These are phyloP conservation scores for Porites cylindrica DNA, from an alignment of 92 coral and sea anemone species.

Conservation along the genomic window DNA sequence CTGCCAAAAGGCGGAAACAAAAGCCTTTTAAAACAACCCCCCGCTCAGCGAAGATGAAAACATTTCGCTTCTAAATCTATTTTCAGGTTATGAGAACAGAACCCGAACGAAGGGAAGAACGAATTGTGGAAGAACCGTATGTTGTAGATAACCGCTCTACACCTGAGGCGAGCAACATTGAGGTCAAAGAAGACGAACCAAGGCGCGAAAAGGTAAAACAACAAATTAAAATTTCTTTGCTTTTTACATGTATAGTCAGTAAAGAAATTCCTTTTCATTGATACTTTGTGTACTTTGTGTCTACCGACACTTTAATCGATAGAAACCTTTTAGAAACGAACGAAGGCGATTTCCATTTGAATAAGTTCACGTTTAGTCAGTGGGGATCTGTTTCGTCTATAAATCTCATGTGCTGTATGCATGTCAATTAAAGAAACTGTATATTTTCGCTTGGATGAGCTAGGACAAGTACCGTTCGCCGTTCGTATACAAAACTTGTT, in stretches of 20 bases:
- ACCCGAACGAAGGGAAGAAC: conserved; percentile 1
- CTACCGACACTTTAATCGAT: not conserved
- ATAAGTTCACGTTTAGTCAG: not conserved
- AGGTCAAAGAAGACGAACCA: conserved; percentile 38
- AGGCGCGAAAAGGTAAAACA: conserved; percentile 39
- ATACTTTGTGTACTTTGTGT: not conserved
- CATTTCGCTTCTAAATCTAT: conserved; percentile 5
- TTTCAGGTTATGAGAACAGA: conserved; percentile 31
- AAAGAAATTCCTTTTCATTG: not conserved
- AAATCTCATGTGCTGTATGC: not conserved
- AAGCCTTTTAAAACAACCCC: conserved; percentile 1
- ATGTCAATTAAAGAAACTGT: not conserved
- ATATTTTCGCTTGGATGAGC: not conserved
- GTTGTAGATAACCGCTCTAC: conserved; percentile 4
- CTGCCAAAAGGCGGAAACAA: conserved; percentile 19
- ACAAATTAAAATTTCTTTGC: not conserved
- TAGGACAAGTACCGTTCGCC: not conserved
- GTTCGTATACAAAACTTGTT: not conserved
- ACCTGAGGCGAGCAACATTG: conserved; percentile 28
- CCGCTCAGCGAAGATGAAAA: conserved; percentile 19
- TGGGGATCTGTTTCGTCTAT: not conserved
- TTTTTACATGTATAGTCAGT: not conserved
- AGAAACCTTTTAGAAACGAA: not conserved
- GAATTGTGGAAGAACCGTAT: not conserved
- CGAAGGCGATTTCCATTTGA: not conserved